Conservation (phyloP, 1,140 invertebrate species). For the Scaptodrosophila lebanonensis region DNA sequence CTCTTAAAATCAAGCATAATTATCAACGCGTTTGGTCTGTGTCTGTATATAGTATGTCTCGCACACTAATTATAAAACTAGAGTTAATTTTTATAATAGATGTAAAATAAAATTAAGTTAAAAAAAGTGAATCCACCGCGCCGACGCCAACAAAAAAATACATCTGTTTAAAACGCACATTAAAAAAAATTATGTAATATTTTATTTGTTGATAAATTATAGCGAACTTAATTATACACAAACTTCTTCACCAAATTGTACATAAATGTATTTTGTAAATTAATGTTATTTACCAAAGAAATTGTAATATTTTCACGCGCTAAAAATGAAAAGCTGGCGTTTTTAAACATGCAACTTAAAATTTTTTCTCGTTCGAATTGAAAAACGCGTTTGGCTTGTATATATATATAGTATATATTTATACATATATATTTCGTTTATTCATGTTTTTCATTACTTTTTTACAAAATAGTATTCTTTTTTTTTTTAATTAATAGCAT, state of each 20-base stretch:
- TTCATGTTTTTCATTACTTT: conserved; percentile 16
- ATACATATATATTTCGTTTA: conserved; percentile 50
- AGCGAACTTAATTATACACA: conserved; percentile 59
- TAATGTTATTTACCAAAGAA: conserved; percentile 61
- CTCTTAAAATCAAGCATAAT: conserved; percentile 33
- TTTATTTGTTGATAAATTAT: conserved; percentile 36
- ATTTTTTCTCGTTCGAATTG: conserved; percentile 30
- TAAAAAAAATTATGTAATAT: conserved; percentile 7
- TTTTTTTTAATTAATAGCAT: conserved; percentile 35
- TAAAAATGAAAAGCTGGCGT: conserved; percentile 1
- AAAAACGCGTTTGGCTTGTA: conserved; percentile 65
- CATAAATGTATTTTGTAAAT: conserved; percentile 33
- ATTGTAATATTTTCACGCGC: no score
- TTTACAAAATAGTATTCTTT: no score
- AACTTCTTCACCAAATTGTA: conserved; percentile 49
- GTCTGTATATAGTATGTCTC: no score
- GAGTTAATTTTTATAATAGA: conserved; percentile 16
- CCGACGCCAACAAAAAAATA: conserved; percentile 30
- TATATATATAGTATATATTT: conserved; percentile 64
- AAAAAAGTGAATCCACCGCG: conserved; percentile 28
- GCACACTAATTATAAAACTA: conserved; percentile 35
- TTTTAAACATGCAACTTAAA: conserved; percentile 35
- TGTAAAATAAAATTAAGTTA: conserved; percentile 4
- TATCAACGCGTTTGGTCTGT: conserved; percentile 32
- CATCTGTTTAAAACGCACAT: background rate